Evolutionary conservation across 2,888 invertebrate species (phyloP), one percentile per base, ranked within the genome.

Genomic region (Metellina segmentata): DNA sequence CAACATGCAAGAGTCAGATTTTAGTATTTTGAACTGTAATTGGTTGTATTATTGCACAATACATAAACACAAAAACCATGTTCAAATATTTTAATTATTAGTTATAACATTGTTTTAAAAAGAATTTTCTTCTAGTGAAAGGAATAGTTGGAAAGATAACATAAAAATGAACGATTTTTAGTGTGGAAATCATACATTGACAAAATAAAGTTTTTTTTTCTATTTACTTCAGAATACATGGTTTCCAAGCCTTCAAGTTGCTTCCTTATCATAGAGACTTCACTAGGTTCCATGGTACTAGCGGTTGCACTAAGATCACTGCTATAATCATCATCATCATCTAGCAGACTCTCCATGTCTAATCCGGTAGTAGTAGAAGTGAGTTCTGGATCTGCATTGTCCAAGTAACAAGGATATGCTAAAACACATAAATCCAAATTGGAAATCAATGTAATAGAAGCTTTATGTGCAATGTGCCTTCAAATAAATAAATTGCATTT

Each of bases 241-340:
- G 96, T 97, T 95, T 98, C 98, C 6, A 98, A 95, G 0, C 97
- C 97, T 94, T 97, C 96, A 69, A 98, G 95, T 94, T 98, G 98
- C 93, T 97, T 96, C 49, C 97, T 95, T 93, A 98, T 97, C 61
- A 97, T 97, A 93, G 97, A 96, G 1, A 97, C 97, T 94, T 97
- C 97, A 2, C 96, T 96, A 9, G 94, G 94, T 81, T 95, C 95
- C 82, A 94, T 94, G 7, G 95, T 85, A 85, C 93, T 95, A 0
- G 97, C 97, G 71, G 97, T 97, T 16, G 97, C 96, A 94, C 97
- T 97, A 83, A 97, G 97, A 94, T 97, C 97, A 0, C 95, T 95
- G 94, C 95, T 94, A 93, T 94, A 92, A 51, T 93, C 93, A 70
- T 93, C 93, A n/a, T 91, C 93, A 88, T 94, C 97, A 94, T 97